These are phyloP conservation scores for Parnassius mnemosyne DNA, from an alignment of 2,888 invertebrate species.

Conservation along the genomic window DNA sequence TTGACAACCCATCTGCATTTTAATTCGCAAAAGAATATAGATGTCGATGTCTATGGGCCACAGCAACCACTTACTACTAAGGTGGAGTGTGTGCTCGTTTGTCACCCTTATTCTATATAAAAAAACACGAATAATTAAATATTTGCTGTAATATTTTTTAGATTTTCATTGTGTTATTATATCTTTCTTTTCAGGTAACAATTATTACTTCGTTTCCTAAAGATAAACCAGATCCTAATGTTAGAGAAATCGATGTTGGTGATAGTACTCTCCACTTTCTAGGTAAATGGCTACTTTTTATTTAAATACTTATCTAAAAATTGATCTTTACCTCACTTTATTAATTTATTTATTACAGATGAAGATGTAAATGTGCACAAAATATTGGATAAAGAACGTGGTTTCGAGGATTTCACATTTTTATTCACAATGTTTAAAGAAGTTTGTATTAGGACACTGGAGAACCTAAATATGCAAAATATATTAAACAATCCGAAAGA, in stretches of 20 bases:
- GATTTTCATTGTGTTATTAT: not conserved
- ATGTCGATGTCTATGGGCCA: too few species aligned
- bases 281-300: not conserved
- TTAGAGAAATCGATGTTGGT: constrained; percentile 39
- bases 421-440: not conserved
- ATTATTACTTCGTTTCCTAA: constrained; percentile 40
- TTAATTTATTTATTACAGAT: constrained; percentile 1
- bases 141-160: not conserved
- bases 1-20: too few species aligned
- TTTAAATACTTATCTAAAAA: not conserved
- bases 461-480: not conserved
- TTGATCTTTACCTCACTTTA: not conserved
- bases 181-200: constrained; percentile 40
- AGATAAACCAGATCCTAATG: constrained; percentile 37
- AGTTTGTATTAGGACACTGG: not conserved
- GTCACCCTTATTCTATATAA: too few species aligned
- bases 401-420: not conserved
- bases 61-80: too few species aligned
- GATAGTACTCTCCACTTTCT: constrained; percentile 15
- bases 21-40: too few species aligned
- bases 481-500: constrained; percentile 1
- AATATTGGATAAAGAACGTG: constrained; percentile 2
- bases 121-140: not conserved
- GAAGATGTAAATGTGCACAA: not conserved
- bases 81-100: too few species aligned